A percentile compares a stretch with the other conserved stretches of the same genome.
phyloP scores from a whole-genome alignment of 2,888 invertebrate species.

The Clostera curtula region DNA sequence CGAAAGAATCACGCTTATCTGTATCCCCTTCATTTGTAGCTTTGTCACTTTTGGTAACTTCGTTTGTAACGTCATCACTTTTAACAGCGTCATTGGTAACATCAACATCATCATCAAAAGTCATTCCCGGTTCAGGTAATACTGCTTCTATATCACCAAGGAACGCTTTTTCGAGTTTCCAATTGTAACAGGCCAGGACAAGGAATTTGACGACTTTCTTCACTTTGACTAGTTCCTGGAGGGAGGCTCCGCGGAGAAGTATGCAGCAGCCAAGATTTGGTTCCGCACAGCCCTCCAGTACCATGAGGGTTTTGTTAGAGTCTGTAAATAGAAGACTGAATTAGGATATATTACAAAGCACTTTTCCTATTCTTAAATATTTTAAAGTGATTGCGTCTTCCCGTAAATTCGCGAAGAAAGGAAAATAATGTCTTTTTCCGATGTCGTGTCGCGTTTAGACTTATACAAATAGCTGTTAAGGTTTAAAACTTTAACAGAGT shows the following conservation, averaged over 20 bases:
- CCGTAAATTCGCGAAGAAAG: no score
- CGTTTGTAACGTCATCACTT: slow-evolving; percentile 10
- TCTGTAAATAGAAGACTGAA: slow-evolving; percentile 45
- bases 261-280: slow-evolving; percentile 91
- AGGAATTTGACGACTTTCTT: slow-evolving; percentile 89
- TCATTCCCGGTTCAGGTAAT: slow-evolving; percentile 58
- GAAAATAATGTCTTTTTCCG: no score
- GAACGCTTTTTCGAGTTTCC: slow-evolving; percentile 93
- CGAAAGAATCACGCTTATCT: slow-evolving; percentile 6
- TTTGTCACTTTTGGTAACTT: slow-evolving; percentile 6
- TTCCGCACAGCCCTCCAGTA: slow-evolving; percentile 92
- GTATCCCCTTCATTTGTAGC: slow-evolving; percentile 6
- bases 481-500: no score
- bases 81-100: slow-evolving; percentile 16
- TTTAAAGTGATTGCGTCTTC: no score
- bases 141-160: slow-evolving; percentile 86
- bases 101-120: slow-evolving; percentile 47
- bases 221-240: slow-evolving; percentile 84
- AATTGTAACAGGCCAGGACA: slow-evolving; percentile 91
- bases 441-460: no score
- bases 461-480: no score
- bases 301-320: slow-evolving; percentile 90
- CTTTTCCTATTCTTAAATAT: no score
- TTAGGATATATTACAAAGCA: background rate
- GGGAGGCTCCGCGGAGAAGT: slow-evolving; percentile 84